phyloP scores from a whole-genome alignment of 1,140 invertebrate genomes.

The Trichogramma pretiosum region DNA sequence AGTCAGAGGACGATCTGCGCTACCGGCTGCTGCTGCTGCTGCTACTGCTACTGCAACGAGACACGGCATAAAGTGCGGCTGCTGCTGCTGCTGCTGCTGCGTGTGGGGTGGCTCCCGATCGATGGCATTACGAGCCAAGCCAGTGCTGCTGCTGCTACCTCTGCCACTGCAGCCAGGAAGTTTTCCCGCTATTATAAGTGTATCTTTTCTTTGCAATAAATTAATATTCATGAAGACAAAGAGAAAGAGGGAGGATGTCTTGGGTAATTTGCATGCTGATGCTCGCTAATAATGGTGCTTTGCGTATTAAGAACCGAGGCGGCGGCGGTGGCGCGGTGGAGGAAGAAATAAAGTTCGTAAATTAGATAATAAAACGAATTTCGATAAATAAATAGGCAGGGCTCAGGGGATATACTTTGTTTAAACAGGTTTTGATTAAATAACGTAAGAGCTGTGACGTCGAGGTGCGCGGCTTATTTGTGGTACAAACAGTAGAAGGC shows the following conservation, averaged over 20 bases:
- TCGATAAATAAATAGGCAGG: too few species aligned
- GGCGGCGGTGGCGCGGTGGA: background rate
- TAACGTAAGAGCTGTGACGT: too few species aligned
- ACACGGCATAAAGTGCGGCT: background rate
- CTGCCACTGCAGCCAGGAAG: background rate
- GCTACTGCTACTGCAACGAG: too few species aligned
- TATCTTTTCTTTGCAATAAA: background rate
- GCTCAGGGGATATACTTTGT: too few species aligned
- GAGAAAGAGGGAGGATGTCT: background rate
- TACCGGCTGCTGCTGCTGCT: background rate
- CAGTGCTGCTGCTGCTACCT: too few species aligned
- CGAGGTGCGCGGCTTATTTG: too few species aligned
- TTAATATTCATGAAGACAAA: slow-evolving; percentile 16
- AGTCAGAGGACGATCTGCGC: background rate
- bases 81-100: background rate
- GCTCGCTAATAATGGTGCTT: background rate
- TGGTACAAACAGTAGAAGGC: too few species aligned
- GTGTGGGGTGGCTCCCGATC: background rate
- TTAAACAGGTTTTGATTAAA: too few species aligned
- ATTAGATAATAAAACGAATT: background rate
- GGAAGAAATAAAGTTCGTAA: background rate
- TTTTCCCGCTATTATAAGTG: background rate
- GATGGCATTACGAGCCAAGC: slow-evolving; percentile 6
- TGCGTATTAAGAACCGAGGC: slow-evolving; percentile 2
- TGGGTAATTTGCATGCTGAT: background rate